A percentile compares a stretch with the other conserved stretches of the same genome.
Conservation (phyloP, 2,113 vertebrate species). For the Chamaetylas fuelleborni region DNA sequence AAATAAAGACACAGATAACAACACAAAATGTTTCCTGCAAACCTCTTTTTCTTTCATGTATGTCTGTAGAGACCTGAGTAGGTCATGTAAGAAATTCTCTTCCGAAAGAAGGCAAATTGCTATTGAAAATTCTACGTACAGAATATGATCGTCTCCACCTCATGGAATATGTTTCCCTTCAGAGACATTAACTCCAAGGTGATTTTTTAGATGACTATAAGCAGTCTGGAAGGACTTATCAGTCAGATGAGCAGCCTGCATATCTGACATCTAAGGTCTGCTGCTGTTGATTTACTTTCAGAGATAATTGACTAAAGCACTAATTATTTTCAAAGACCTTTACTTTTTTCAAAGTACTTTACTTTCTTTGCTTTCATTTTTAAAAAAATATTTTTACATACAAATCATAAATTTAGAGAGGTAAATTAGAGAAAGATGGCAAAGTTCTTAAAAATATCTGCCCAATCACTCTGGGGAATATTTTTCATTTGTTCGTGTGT, state of each 20-base stretch:
- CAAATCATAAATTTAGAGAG: not conserved
- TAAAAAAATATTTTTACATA: not conserved
- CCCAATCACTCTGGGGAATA: not conserved
- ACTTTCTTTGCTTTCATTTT: not conserved
- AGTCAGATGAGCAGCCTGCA: not conserved
- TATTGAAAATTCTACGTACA: not conserved
- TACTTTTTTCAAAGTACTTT: not conserved
- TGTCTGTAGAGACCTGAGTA: not conserved
- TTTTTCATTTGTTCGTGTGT: not conserved
- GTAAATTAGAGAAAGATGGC: not conserved
- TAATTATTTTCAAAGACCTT: not conserved
- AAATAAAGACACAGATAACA: not conserved
- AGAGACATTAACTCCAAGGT: not conserved
- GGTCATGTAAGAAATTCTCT: not conserved
- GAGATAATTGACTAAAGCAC: not conserved
- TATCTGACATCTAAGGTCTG: not conserved
- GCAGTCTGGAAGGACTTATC: not conserved
- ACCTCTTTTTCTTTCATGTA: not conserved
- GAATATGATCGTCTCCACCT: not conserved
- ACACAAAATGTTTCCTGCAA: not conserved
- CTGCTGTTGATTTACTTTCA: not conserved
- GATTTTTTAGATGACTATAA: slow-evolving; percentile 11
- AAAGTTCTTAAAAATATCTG: not conserved
- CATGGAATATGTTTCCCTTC: not conserved
- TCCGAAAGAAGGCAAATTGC: not conserved